phyloP scores from a whole-genome alignment of 64 coral and sea anemone species.

The Stylophora pistillata region DNA sequence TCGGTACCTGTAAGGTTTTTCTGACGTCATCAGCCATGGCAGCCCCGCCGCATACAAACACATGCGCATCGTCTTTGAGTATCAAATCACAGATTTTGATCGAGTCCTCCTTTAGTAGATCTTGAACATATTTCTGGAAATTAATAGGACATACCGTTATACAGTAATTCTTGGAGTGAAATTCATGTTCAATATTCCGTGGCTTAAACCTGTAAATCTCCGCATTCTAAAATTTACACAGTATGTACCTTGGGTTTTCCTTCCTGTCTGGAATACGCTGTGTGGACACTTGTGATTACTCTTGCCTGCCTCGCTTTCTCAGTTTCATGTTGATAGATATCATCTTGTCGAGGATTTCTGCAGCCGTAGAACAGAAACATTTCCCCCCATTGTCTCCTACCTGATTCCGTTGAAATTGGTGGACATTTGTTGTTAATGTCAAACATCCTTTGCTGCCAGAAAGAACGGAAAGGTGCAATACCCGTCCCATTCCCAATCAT shows the following conservation, averaged over 20 bases:
- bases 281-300: slow-evolving; percentile 4
- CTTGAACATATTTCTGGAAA: slow-evolving; percentile 59
- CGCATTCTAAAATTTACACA: background rate
- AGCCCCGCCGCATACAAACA: slow-evolving; percentile 56
- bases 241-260: slow-evolving; percentile 38
- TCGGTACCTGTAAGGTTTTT: slow-evolving; percentile 25
- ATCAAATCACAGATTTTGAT: slow-evolving; percentile 33
- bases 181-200: background rate
- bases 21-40: slow-evolving; percentile 51
- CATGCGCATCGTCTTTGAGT: slow-evolving; percentile 24
- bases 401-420: background rate
- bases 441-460: slow-evolving; percentile 63
- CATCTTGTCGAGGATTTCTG: slow-evolving; percentile 30
- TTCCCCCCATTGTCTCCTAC: slow-evolving; percentile 33
- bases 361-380: slow-evolving; percentile 57
- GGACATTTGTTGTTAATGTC: slow-evolving; percentile 27
- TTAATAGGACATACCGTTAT: background rate
- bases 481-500: slow-evolving; percentile 61
- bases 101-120: slow-evolving; percentile 32
- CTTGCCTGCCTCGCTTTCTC: slow-evolving; percentile 3
- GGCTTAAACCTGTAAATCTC: background rate
- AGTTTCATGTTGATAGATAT: slow-evolving; percentile 46
- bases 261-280: slow-evolving; percentile 44
- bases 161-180: background rate
- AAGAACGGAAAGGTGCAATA: slow-evolving; percentile 64